Conservation (phyloP, 2,113 vertebrate species). For the Chrysemys picta region DNA sequence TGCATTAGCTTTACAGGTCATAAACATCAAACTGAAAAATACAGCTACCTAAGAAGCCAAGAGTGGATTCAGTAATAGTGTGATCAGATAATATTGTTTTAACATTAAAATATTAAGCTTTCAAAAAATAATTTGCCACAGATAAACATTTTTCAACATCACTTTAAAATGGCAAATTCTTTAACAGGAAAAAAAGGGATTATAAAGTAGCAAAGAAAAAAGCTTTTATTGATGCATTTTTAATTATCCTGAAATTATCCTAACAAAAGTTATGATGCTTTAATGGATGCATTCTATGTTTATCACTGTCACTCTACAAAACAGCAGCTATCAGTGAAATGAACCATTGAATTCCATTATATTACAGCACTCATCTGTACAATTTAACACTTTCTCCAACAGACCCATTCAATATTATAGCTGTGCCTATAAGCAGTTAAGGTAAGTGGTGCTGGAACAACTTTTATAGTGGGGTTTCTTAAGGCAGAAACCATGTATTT, state of each 20-base stretch:
- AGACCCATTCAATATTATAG: not conserved
- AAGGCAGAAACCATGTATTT: too few relatives aligned
- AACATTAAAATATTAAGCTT: not conserved
- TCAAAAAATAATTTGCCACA: not conserved
- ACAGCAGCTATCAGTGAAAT: not conserved
- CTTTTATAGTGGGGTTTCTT: too few relatives aligned
- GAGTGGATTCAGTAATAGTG: not conserved
- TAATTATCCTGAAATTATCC: not conserved
- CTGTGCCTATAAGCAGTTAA: not conserved
- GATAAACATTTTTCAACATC: not conserved
- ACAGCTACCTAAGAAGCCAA: not conserved
- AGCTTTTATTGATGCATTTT: not conserved
- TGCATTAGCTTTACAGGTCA: not conserved
- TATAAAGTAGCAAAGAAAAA: not conserved
- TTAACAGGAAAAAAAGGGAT: not conserved
- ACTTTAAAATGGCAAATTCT: not conserved
- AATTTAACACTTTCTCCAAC: not conserved
- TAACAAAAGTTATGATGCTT: not conserved
- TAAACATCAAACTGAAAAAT: accelerated
- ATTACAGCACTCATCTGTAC: not conserved
- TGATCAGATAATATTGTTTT: accelerated
- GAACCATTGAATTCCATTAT: not conserved
- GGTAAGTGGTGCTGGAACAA: too few relatives aligned
- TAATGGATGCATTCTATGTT: not conserved
- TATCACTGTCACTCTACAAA: not conserved